Base-by-base conservation (phyloP, 2,888 invertebrate genomes). In the Choristoneura rosaceana region DNA sequence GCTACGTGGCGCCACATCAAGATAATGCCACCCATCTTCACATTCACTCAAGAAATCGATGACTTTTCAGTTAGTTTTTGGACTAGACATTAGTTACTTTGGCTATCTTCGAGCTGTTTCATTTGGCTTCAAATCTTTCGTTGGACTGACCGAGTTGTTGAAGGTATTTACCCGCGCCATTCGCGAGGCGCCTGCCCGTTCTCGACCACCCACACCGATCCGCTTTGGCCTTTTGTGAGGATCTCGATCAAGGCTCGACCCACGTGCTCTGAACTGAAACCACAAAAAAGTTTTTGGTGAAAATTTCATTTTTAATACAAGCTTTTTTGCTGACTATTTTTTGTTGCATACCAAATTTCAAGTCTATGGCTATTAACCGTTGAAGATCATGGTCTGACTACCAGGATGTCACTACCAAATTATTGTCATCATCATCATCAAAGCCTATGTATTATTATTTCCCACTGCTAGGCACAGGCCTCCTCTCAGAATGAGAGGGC, bases 131-230 rank as follows among this genome's bases (percentile, higher is more conserved):
- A 45, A 43, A 61, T 61, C 61, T 17, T 10, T 17, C 34, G n/a
- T 38, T 15, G 41, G 10, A 9, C 60, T 17, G 8, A 43, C 62
- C 41, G 17, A 17, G n/a, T 10, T 14, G 62, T 14, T 3, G 10
- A 17, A 25, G 14, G 33, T 5, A 25, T 14, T 82, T 92, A 93
- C 74, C 90, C 93, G 79, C 94, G 93, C 91, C 94, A 94, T 79
- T 97, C 96, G 80, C 95, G 94, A 1, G 96, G 95, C 3, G 96
- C 95, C 80, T 96, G 95, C 10, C 95, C 95, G 79, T 96, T 96
- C 81, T 96, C 96, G 41, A 96, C 95, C 55, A 96, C 87, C 96
- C 96, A 97, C 71, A 96, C 95, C 0, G 96, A 95, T n/a, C 97
- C 97, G 82, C 96, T 96, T 77, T 95, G 95, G 10, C 95, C 96